Evolutionary conservation across 2,888 invertebrate species (phyloP).

Genomic region (Chloroclysta siterata): DNA sequence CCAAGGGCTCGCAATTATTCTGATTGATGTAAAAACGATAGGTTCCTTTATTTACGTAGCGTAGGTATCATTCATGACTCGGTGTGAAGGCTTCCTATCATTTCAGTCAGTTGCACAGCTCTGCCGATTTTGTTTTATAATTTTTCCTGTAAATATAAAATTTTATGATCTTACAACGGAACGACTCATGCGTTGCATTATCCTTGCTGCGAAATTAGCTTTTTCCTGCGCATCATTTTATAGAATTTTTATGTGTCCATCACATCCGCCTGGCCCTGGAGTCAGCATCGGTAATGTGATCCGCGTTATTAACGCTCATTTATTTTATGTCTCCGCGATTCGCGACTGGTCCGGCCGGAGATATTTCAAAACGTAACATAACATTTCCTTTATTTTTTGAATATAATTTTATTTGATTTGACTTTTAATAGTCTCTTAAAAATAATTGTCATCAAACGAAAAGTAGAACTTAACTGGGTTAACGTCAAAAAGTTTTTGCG

Average conservation of each 20-base stretch:
- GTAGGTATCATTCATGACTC: constrained; percentile 2
- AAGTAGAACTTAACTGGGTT: constrained; percentile 19
- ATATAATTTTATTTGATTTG: constrained; percentile 21
- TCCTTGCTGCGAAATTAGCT: constrained; percentile 11
- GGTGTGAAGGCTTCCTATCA: not conserved
- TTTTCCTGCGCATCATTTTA: constrained; percentile 18
- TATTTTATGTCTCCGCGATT: constrained; percentile 27
- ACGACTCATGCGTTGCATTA: not conserved
- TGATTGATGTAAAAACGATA: constrained; percentile 24
- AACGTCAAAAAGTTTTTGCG: constrained; percentile 13
- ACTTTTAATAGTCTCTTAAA: constrained; percentile 30
- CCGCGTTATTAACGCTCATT: constrained; percentile 19
- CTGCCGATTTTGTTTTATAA: not conserved
- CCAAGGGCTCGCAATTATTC: constrained; percentile 42
- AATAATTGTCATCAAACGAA: constrained; percentile 36
- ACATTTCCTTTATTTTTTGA: constrained; percentile 24
- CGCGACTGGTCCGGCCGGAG: constrained; percentile 29
- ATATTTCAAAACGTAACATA: constrained; percentile 34
- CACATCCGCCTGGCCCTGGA: constrained; percentile 11
- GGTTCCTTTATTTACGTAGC: constrained; percentile 19
- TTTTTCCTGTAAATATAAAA: not conserved
- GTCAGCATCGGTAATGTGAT: constrained; percentile 20
- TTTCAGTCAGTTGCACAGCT: not conserved
- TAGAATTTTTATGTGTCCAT: constrained; percentile 12
- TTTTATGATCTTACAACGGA: not conserved